These are phyloP conservation scores for Eublepharis macularius DNA, from an alignment of 2,113 vertebrate genomes.

Conservation along the genomic window DNA sequence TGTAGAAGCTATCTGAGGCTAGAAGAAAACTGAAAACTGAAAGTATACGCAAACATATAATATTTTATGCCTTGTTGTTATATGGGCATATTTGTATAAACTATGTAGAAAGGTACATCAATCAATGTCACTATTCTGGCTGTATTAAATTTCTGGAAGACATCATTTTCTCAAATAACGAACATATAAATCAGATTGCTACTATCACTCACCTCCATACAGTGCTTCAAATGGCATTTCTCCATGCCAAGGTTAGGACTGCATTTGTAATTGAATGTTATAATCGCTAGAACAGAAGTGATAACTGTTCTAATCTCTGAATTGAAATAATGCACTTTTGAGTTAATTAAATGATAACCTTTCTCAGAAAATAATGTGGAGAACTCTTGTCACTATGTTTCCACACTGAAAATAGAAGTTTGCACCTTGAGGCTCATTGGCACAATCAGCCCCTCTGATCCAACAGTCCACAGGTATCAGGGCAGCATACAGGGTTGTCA, in stretches of 20 bases:
- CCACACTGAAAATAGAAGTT: background rate
- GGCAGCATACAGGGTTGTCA: no score
- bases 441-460: background rate
- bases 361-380: conserved; percentile 1
- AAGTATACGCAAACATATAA: background rate
- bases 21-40: background rate
- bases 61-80: background rate
- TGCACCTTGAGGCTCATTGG: background rate
- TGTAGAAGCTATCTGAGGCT: background rate
- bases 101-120: background rate
- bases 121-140: background rate
- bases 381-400: background rate
- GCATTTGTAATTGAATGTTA: conserved; percentile 31
- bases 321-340: conserved; percentile 4
- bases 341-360: conserved; percentile 16
- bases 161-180: background rate
- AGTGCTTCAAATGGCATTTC: background rate
- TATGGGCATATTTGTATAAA: background rate
- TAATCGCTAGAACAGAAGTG: background rate
- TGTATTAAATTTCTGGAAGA: background rate
- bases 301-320: conserved; percentile 12
- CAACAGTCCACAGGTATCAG: background rate
- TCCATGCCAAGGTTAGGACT: background rate
- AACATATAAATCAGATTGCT: background rate
- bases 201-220: background rate